Base-by-base conservation (phyloP, 2,113 vertebrate genomes). In the Gallinago undulata region DNA sequence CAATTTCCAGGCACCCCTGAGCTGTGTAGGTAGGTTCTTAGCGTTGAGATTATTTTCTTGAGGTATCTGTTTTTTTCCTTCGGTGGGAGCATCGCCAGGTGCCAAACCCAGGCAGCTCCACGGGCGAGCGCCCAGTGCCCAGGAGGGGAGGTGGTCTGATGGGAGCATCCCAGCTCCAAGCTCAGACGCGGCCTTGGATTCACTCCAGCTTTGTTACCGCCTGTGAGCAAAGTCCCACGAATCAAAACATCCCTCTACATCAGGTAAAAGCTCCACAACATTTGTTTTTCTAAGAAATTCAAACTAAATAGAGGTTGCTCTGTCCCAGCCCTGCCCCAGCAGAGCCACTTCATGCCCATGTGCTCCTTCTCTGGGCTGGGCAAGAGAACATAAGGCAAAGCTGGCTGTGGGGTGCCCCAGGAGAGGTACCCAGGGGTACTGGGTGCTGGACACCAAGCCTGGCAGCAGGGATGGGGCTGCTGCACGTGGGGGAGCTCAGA, bases 81-180 rank as follows among this genome's bases (percentile, higher is more conserved):
- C 0, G 0, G 1, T 12, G 37, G 10, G 48, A 67, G n/a, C 15
- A 37, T 37, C 33, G 13, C 6, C n/a, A 37, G 47, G 15, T 48
- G 27, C 53, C 79, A 41, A 64, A 79, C 12, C 19, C 1, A 2
- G 17, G 51, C 50, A 30, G 56, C 24, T 74, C 55, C 11, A 2
- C 35, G 51, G 56, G 23, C 55, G 27, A 2, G 0, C 0, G 19
- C 60, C 59, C 89, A 45, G 62, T 2, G 10, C 41, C 0, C 1
- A 57, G 21, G 4, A 8, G 76, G 39, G 43, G 67, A 62, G 63
- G 45, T n/a, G 72, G 9, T 48, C 22, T 3, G 3, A n/a, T 4
- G 1, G 1, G 25, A 76, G 35, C 55, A 80, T 19, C 48, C 16
- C 6, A 77, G 57, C 62, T 85, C 74, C 67, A n/a, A 85, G 50